Percentiles rank a stretch among this genome's conserved stretches.
These are phyloP conservation scores for Corvus hawaiiensis DNA, from an alignment of 2,113 vertebrate species.

Conservation along the genomic window DNA sequence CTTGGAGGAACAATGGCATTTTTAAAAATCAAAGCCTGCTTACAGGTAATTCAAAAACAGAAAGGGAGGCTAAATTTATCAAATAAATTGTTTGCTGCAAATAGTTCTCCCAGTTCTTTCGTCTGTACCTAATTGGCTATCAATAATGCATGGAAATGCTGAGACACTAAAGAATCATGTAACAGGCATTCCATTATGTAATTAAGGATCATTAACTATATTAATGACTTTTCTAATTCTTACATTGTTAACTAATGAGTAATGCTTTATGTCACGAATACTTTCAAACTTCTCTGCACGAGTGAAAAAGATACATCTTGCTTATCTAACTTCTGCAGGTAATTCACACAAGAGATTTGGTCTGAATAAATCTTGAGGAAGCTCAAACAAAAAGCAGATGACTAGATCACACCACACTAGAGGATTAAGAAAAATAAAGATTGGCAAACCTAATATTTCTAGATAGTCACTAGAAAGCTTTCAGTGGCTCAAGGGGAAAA, in stretches of 20 bases:
- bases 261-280: slow-evolving; percentile 8
- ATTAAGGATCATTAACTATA: slow-evolving; percentile 65
- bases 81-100: slow-evolving; percentile 58
- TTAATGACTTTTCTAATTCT: slow-evolving; percentile 61
- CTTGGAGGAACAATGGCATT: background rate
- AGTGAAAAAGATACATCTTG: background rate
- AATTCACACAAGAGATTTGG: slow-evolving; percentile 1
- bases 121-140: slow-evolving; percentile 53
- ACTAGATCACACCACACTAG: background rate
- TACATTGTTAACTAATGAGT: slow-evolving; percentile 41
- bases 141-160: slow-evolving; percentile 54
- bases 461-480: background rate
- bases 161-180: slow-evolving; percentile 56
- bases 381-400: slow-evolving; percentile 12
- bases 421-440: slow-evolving; percentile 25
- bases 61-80: slow-evolving; percentile 34
- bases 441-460: background rate
- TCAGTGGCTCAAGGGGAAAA: background rate
- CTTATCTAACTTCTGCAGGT: slow-evolving; percentile 1
- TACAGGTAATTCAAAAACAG: slow-evolving; percentile 21
- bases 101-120: slow-evolving; percentile 39
- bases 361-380: slow-evolving; percentile 35
- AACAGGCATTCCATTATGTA: slow-evolving; percentile 60
- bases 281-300: background rate
- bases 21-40: slow-evolving; percentile 37